A percentile compares a stretch with the other conserved stretches of the same genome.
These are phyloP conservation scores for Mellivora capensis DNA, from an alignment of 2,113 vertebrate species.

Conservation along the genomic window DNA sequence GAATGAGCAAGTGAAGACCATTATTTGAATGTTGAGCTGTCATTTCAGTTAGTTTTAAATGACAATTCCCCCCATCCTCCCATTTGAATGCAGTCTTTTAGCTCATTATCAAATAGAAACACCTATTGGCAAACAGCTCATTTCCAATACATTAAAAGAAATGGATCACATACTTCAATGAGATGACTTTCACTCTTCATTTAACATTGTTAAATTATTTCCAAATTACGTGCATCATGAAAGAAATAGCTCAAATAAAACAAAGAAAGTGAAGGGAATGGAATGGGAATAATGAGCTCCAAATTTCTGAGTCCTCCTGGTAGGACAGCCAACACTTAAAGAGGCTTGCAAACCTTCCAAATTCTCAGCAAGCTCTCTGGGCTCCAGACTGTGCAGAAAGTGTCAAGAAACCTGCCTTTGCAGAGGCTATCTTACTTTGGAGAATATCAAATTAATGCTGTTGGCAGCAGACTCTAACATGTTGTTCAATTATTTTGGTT, in stretches of 20 bases:
- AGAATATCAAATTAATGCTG: not conserved
- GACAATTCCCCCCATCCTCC: not conserved
- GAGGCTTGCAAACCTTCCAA: not conserved
- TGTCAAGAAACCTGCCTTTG: not conserved
- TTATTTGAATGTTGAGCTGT: not conserved
- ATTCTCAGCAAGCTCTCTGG: not conserved
- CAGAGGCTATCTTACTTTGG: slow-evolving; percentile 40
- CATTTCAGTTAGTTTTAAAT: not conserved
- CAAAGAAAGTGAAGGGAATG: not conserved
- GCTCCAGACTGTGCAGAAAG: not conserved
- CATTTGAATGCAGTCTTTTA: not conserved
- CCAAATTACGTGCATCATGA: not conserved
- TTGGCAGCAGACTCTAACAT: slow-evolving; percentile 42
- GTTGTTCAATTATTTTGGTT: slow-evolving; percentile 72
- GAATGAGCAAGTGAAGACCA: not conserved
- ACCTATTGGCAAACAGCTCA: not conserved
- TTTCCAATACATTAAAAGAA: not conserved
- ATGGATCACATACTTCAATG: not conserved
- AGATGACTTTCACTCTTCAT: not conserved
- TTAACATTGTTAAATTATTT: not conserved
- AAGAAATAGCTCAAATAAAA: not conserved
- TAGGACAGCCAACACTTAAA: not conserved
- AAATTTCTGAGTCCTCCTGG: not conserved
- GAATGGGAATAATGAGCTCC: not conserved
- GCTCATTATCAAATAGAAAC: not conserved